These are phyloP conservation scores for Drosophila sulfurigaster DNA, from an alignment of 1,140 invertebrate genomes.

Conservation along the genomic window DNA sequence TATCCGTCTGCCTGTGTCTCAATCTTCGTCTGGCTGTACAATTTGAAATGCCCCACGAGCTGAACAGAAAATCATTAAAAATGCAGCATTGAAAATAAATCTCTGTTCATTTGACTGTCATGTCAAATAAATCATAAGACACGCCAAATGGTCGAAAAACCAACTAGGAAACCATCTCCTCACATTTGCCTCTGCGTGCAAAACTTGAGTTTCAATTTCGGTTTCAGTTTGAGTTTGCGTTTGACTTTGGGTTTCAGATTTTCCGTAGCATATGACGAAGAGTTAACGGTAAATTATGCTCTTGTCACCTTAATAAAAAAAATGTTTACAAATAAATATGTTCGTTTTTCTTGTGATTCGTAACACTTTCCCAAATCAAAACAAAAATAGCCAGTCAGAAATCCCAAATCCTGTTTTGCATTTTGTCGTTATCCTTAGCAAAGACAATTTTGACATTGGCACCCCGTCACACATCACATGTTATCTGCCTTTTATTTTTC, in stretches of 20 bases:
- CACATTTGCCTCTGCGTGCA: conserved; percentile 60
- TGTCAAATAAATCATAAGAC: conserved; percentile 80
- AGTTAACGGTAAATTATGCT: conserved; percentile 79
- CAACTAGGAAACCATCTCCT: conserved; percentile 36
- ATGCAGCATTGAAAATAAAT: conserved; percentile 73
- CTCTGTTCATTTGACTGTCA: conserved; percentile 77
- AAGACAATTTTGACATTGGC: conserved; percentile 20
- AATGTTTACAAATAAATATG: conserved; percentile 6
- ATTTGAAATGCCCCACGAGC: conserved; percentile 44
- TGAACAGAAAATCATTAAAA: conserved; percentile 67
- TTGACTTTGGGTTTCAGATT: conserved; percentile 14
- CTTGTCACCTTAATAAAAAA: conserved; percentile 57
- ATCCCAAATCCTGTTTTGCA: background rate
- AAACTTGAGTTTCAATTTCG: conserved; percentile 16
- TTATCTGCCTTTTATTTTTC: conserved; percentile 37
- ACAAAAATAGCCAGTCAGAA: conserved; percentile 18
- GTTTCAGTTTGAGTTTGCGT: conserved; percentile 31
- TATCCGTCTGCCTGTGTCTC: conserved; percentile 44
- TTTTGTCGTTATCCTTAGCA: conserved; percentile 1
- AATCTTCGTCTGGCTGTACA: conserved; percentile 40
- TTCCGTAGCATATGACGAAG: conserved; percentile 54
- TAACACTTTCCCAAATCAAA: conserved; percentile 68
- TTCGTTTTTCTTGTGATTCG: conserved; percentile 47
- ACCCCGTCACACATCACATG: conserved; percentile 50
- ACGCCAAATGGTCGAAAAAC: conserved; percentile 63